phyloP scores from a whole-genome alignment of 30 jellyfish, hydroid and myxozoan species.

The Nemopilema nomurai region DNA sequence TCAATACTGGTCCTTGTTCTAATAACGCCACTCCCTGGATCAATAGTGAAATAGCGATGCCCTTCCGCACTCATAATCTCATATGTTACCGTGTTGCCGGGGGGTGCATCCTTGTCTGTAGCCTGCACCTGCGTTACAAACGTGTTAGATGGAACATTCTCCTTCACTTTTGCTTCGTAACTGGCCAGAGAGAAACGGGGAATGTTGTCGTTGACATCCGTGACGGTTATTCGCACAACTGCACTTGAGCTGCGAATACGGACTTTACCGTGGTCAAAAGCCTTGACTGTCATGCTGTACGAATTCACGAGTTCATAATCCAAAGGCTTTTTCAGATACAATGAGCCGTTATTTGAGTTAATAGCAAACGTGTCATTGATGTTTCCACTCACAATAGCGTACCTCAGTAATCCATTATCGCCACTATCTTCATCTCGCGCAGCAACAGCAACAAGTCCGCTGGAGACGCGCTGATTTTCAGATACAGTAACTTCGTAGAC shows the following conservation, averaged over 20 bases:
- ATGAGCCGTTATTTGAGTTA: conserved; percentile 42
- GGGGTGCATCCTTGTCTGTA: conserved; percentile 49
- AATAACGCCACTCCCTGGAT: conserved; percentile 46
- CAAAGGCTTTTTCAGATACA: conserved; percentile 20
- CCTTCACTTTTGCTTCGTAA: conserved; percentile 51
- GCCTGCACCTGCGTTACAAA: conserved; percentile 46
- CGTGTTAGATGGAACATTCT: conserved; percentile 50
- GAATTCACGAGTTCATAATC: conserved; percentile 61
- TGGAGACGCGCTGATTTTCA: conserved; percentile 46
- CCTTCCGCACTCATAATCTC: conserved; percentile 21
- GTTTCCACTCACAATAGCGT: conserved; percentile 36
- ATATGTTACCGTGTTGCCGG: conserved; percentile 15
- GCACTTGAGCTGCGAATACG: conserved; percentile 30
- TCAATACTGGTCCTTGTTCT: conserved; percentile 64
- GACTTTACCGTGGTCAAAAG: conserved; percentile 42
- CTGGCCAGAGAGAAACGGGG: conserved; percentile 37
- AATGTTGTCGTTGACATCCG: conserved; percentile 71
- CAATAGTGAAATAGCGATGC: conserved; percentile 40
- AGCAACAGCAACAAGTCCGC: conserved; percentile 30
- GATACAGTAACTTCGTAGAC: conserved; percentile 10
- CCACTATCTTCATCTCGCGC: conserved; percentile 77
- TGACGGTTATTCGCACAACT: conserved; percentile 23
- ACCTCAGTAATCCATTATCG: conserved; percentile 41
- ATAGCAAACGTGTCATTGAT: conserved; percentile 28
- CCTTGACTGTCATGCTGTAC: conserved; percentile 32